Evolutionary conservation across 2,888 invertebrate species (phyloP), one percentile per base, ranked within the genome.

Genomic region (Melanostoma mellinum): DNA sequence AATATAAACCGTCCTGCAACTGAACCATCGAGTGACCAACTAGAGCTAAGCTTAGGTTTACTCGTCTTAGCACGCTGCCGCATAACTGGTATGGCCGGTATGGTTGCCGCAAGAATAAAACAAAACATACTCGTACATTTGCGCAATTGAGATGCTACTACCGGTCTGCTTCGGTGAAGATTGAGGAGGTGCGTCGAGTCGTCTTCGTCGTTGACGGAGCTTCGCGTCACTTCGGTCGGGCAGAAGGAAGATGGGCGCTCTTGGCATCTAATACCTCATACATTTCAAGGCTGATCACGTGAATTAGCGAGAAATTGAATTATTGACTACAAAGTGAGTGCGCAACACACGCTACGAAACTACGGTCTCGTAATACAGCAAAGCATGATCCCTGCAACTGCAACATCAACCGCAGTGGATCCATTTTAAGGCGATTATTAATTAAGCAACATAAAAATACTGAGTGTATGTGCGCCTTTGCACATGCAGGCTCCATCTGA

Each of bases 221-320:
- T 38, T 6, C 6, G 33, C 4, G 38, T 56, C 40, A 4, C 10
- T 3, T 58, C 8, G 53, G 20, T n/a, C n/a, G 5, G 20, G 48
- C 3, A 52, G n/a, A 20, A 33, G 44, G 69, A 44, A 80, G 67
- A 71, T 67, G 48, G 65, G 40, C 20, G 60, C 72, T 63, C 82
- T 60, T 65, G 69, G 74, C 79, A 75, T 84, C 79, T 79, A 84
- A 84, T 84, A 67, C 74, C 79, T 79, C 79, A 84, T 84, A 79
- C 60, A 74, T 74, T 84, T 79, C 84, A 84, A 84, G 79, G 84
- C 79, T 84, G 84, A 84, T 84, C 84, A 84, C 79, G 79, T 75
- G 84, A 84, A 84, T 84, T 84, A 79, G 84, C 67, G 84, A 79
- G 84, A 79, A 79, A 79, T 79, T 79, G 84, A 84, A 84, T 79